Percentiles rank a stretch among this genome's conserved stretches.
These are phyloP conservation scores for Mohoua ochrocephala DNA, from an alignment of 2,113 vertebrate genomes.

Conservation along the genomic window DNA sequence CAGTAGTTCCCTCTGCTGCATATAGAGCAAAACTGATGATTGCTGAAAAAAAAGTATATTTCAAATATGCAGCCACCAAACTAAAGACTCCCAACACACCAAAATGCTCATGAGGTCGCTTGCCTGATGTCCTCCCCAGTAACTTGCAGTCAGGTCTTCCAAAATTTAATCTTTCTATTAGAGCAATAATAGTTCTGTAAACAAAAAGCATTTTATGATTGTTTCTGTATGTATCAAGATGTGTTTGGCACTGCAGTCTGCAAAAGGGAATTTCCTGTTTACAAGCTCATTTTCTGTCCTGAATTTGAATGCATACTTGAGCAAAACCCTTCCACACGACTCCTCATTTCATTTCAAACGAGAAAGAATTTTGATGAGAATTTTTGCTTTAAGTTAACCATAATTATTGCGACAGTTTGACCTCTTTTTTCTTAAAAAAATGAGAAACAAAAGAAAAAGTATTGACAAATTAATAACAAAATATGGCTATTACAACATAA, in stretches of 20 bases:
- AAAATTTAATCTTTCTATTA: neutral
- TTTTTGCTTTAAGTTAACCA: neutral
- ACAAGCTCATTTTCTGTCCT: neutral
- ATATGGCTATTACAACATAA: neutral
- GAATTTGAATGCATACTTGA: neutral
- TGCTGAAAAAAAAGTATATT: neutral
- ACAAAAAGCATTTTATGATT: neutral
- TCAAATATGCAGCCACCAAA: neutral
- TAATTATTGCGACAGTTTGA: neutral
- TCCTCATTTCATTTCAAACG: neutral
- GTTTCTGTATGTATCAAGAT: neutral
- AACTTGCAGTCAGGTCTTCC: neutral
- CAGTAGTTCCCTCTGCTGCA: neutral
- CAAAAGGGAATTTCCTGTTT: slow-evolving; percentile 41
- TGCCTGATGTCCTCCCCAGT: neutral
- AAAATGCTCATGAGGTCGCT: neutral
- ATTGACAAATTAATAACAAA: neutral
- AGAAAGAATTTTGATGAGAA: neutral
- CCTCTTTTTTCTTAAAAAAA: neutral
- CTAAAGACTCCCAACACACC: neutral
- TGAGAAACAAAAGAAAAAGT: neutral
- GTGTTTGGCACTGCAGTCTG: neutral
- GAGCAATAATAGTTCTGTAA: neutral
- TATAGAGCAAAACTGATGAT: neutral
- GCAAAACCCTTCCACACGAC: neutral